These are phyloP conservation scores for Pavo muticus DNA, from an alignment of 2,113 vertebrate species.

Conservation along the genomic window DNA sequence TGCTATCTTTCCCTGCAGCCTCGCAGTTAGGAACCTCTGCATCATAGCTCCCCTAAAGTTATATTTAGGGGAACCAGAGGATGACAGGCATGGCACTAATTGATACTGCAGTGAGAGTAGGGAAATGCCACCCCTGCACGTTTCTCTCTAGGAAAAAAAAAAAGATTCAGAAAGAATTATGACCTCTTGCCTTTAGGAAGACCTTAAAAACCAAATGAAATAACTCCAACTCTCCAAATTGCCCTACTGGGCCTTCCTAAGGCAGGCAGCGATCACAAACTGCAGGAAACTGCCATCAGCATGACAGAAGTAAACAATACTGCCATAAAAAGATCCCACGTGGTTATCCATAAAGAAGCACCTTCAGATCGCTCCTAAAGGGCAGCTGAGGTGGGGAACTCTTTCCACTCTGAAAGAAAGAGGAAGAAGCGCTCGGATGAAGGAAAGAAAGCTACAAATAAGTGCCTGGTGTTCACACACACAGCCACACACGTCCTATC, in stretches of 20 bases:
- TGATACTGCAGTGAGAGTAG: not conserved
- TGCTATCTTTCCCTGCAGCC: not conserved
- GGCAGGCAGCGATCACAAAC: not conserved
- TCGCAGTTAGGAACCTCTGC: not conserved
- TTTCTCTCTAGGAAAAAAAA: not conserved
- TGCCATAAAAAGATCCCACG: not conserved
- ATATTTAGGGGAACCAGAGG: not conserved
- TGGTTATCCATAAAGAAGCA: not conserved
- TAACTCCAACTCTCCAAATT: not conserved
- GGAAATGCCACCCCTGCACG: not conserved
- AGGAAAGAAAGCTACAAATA: not conserved
- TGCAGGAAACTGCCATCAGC: not conserved
- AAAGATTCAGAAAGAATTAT: not conserved
- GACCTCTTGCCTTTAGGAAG: not conserved
- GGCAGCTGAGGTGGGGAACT: not conserved
- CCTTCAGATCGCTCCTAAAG: constrained; percentile 4
- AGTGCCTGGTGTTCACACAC: not conserved
- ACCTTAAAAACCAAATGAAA: not conserved
- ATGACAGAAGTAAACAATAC: not conserved
- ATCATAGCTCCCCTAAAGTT: not conserved
- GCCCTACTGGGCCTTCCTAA: not conserved
- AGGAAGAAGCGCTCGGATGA: not conserved
- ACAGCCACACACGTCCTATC: not conserved
- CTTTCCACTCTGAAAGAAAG: not conserved
- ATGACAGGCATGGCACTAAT: not conserved